phyloP scores from a whole-genome alignment of 2,888 invertebrate species.

The Calliopum simillimum region DNA sequence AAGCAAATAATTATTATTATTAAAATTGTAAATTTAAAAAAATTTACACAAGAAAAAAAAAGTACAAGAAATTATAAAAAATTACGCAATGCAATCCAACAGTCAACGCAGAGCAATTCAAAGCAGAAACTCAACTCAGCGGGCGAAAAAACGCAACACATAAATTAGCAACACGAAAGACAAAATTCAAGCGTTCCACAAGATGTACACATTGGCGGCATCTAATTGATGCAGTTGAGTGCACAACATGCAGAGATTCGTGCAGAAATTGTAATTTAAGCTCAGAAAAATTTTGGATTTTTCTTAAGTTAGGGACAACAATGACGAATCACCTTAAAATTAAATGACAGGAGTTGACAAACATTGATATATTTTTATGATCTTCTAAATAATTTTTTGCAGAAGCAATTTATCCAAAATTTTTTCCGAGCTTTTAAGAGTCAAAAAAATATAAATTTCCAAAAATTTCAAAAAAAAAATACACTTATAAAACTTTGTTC shows the following conservation, averaged over 20 bases:
- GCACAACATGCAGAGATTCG: not conserved
- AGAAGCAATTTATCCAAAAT: no score
- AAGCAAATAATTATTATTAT: no score
- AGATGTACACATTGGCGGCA: not conserved
- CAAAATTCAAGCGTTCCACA: not conserved
- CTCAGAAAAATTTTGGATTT: slow-evolving; percentile 17
- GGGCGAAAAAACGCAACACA: slow-evolving; percentile 3
- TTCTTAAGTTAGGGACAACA: not conserved
- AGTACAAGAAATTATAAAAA: slow-evolving; percentile 5
- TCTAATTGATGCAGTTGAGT: not conserved
- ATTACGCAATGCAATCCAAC: slow-evolving; percentile 11
- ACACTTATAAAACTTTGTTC: no score
- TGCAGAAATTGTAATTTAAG: slow-evolving; percentile 24
- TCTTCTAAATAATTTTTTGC: no score
- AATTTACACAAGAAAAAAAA: not conserved
- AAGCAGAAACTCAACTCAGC: no score
- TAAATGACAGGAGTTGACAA: not conserved
- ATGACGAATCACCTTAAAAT: not conserved
- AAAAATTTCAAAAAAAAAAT: no score
- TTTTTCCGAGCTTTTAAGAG: no score
- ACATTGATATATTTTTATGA: no score
- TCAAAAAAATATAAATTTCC: no score
- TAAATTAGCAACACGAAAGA: slow-evolving; percentile 25
- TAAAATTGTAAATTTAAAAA: not conserved
- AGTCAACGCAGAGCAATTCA: not conserved